Evolutionary conservation across 2,797 vertebrate genomes (phyloP).

Genomic region (Tadarida brasiliensis): DNA sequence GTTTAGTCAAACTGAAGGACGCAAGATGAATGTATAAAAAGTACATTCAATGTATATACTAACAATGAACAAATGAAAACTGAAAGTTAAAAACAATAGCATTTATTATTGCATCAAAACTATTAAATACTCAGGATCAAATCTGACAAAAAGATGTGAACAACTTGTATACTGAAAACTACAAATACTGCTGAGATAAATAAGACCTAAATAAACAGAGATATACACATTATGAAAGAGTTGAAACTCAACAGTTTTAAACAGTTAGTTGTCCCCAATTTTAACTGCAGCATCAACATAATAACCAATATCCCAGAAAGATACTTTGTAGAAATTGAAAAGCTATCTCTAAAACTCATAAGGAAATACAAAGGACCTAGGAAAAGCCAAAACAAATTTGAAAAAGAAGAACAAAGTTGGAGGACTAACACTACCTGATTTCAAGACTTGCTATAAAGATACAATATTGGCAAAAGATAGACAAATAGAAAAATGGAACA

Average conservation of each 20-base stretch:
- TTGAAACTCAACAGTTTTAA: not conserved
- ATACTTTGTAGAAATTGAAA: not conserved
- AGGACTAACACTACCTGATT: not conserved
- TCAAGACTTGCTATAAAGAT: not conserved
- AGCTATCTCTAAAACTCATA: constrained; percentile 13
- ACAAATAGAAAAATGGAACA: not conserved
- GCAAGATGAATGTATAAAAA: not conserved
- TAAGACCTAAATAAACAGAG: not conserved
- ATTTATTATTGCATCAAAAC: constrained; percentile 3
- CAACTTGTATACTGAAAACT: not conserved
- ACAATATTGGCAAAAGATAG: not conserved
- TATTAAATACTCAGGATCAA: constrained; percentile 10
- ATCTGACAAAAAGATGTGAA: not conserved
- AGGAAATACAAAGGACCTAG: not conserved
- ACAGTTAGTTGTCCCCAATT: not conserved
- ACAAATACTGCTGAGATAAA: not conserved
- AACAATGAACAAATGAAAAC: not conserved
- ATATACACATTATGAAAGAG: not conserved
- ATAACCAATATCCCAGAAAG: not conserved
- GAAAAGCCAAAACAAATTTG: not conserved
- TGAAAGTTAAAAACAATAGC: not conserved
- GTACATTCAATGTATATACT: not conserved
- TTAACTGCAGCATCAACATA: not conserved
- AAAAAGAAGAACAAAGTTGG: not conserved
- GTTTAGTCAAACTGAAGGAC: not conserved